These are phyloP conservation scores for Bombus impatiens DNA, from an alignment of 1,140 invertebrate species.

Conservation along the genomic window DNA sequence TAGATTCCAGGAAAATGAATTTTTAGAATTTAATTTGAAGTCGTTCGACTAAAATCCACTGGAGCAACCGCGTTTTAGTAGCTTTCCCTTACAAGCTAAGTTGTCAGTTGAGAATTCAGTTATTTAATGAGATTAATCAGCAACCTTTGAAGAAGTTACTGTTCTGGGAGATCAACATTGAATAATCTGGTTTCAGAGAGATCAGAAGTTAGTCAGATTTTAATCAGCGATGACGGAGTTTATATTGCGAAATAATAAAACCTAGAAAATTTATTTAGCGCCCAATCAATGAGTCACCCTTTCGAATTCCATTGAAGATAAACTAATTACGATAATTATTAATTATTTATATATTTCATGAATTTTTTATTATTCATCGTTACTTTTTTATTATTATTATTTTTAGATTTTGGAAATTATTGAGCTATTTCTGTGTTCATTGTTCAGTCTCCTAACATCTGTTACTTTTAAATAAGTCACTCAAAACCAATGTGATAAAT, in stretches of 20 bases:
- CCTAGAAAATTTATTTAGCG: background rate
- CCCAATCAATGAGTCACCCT: background rate
- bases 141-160: conserved; percentile 9
- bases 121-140: conserved; percentile 15
- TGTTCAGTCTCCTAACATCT: too few relatives aligned
- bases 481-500: too few relatives aligned
- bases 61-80: background rate
- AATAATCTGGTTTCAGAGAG: conserved; percentile 1
- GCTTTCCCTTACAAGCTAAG: background rate
- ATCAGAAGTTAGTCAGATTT: background rate
- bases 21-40: conserved; percentile 3
- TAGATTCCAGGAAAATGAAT: background rate
- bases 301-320: background rate
- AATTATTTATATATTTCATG: too few relatives aligned
- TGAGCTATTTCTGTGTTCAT: too few relatives aligned
- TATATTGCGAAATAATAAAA: background rate
- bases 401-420: background rate
- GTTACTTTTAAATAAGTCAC: too few relatives aligned
- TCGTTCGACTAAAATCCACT: background rate
- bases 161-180: conserved; percentile 7
- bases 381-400: background rate
- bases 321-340: too few relatives aligned
- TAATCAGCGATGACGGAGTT: background rate
- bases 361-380: too few relatives aligned
- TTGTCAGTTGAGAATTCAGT: conserved; percentile 4